Evolutionary conservation across 1,140 invertebrate genomes (phyloP), one percentile per base, ranked within the genome.

Genomic region (Triops cancriformis): DNA sequence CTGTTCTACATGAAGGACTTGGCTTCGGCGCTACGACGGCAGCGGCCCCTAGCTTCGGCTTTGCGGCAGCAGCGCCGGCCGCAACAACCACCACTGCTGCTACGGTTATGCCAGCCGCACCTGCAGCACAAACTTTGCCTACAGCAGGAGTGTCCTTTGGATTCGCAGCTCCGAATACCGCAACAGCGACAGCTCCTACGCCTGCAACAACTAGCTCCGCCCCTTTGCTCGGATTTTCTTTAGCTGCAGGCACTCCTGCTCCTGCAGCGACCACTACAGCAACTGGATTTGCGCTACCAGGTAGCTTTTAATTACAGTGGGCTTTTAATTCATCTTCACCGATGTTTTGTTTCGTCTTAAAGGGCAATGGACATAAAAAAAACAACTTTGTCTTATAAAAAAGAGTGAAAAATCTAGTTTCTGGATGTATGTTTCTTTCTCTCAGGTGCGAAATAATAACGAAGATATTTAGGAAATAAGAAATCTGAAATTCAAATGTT

Each of bases 141-240:
- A 43, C 74, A 12, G 14, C 75, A 43, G 37, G 76, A 45, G 64
- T 79, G 23, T 74, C 80, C 14, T 10, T 77, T 6, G 14, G 11
- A 6, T 64, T 64, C 0, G 76, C 23, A 77, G 12, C 76, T 3
- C 23, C 76, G 73, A 73, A 82, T 79, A 76, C 80, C 7, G 77
- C 84, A 42, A 41, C 80, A 74, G 82, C 84, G 45, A 81, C 79
- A 74, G 76, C 83, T 37, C 83, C 86, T 80, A 26, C 83, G 82
- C 79, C 86, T 18, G 23, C 76, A 10, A 31, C 76, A 27, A 77
- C 76, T 28, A 45, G 26, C 23, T 41, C 64, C 74, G 72, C 77
- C 0, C 81, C 83, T 12, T 82, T 83, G 37, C 31, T 37, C 2
- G 31, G 31, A 37, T 37, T 37, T 37, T 37, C 31, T 37, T 37